These are phyloP conservation scores for Protobothrops flavoviridis DNA, from an alignment of 2,113 vertebrate species.

Conservation along the genomic window DNA sequence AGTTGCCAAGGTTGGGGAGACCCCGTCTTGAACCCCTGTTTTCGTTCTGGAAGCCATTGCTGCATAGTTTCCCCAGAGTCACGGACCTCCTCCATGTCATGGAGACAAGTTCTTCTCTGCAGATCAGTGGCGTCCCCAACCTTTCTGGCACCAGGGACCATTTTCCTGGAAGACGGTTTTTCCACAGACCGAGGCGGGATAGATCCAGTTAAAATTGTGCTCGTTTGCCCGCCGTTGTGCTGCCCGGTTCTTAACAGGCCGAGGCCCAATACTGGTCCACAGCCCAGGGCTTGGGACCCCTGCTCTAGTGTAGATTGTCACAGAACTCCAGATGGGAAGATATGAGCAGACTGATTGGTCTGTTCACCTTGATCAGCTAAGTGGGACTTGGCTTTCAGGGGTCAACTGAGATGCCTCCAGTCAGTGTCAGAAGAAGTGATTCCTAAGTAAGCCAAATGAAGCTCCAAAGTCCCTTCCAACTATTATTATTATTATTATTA, in stretches of 20 bases:
- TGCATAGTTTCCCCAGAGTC: not conserved
- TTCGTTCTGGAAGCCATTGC: not conserved
- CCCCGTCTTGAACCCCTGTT: not conserved
- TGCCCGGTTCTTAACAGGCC: not conserved
- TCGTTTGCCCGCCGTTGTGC: fast-evolving
- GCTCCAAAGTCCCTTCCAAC: no score
- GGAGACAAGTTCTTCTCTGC: not conserved
- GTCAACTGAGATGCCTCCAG: not conserved
- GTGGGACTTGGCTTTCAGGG: not conserved
- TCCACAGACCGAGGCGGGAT: not conserved
- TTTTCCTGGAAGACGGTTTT: not conserved
- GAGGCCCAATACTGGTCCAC: not conserved
- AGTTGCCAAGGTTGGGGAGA: not conserved
- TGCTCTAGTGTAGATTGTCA: not conserved
- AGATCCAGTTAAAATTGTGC: not conserved
- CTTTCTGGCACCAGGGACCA: not conserved
- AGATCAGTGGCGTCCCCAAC: not conserved
- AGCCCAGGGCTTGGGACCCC: fast-evolving
- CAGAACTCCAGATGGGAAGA: not conserved
- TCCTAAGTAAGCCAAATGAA: not conserved
- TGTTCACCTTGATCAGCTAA: not conserved
- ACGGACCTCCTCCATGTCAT: no score
- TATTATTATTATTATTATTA: no score
- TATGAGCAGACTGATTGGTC: not conserved
- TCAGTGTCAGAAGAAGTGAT: not conserved